Evolutionary conservation across 2,797 vertebrate species (phyloP).

Genomic region (Zenarchopterus dispar): DNA sequence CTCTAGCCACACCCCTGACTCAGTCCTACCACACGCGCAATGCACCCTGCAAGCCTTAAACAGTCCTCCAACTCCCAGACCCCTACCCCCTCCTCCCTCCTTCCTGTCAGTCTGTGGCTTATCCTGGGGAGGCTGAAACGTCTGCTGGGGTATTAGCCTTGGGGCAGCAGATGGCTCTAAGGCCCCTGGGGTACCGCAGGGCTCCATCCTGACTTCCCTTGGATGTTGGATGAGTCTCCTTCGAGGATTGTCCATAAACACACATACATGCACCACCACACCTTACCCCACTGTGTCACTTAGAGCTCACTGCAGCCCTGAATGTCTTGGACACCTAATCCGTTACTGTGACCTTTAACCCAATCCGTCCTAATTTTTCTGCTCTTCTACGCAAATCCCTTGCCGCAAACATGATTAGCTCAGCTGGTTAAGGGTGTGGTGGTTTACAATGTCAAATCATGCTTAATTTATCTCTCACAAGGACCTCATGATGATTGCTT

Average conservation of each 20-base stretch:
- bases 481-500: conserved; percentile 36
- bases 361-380: conserved; percentile 24
- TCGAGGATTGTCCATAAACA: conserved; percentile 60
- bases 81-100: conserved; percentile 28
- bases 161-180: conserved; percentile 74
- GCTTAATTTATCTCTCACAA: conserved; percentile 60
- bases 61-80: conserved; percentile 33
- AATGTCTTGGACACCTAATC: conserved; percentile 70
- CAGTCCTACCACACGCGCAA: conserved; percentile 25
- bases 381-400: conserved; percentile 56
- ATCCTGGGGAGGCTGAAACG: conserved; percentile 61
- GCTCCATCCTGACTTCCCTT: conserved; percentile 64
- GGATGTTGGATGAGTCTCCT: conserved; percentile 72
- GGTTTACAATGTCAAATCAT: conserved; percentile 61
- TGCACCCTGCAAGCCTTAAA: conserved; percentile 50
- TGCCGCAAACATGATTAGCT: conserved; percentile 63
- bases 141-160: conserved; percentile 79
- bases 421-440: conserved; percentile 72
- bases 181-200: conserved; percentile 64
- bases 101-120: conserved; percentile 46
- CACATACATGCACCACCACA: conserved; percentile 43
- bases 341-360: conserved; percentile 66
- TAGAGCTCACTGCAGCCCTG: conserved; percentile 46
- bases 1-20: conserved; percentile 45
- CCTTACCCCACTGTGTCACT: conserved; percentile 56